phyloP scores from a whole-genome alignment of 2,113 vertebrate species.

The Pedetes capensis region DNA sequence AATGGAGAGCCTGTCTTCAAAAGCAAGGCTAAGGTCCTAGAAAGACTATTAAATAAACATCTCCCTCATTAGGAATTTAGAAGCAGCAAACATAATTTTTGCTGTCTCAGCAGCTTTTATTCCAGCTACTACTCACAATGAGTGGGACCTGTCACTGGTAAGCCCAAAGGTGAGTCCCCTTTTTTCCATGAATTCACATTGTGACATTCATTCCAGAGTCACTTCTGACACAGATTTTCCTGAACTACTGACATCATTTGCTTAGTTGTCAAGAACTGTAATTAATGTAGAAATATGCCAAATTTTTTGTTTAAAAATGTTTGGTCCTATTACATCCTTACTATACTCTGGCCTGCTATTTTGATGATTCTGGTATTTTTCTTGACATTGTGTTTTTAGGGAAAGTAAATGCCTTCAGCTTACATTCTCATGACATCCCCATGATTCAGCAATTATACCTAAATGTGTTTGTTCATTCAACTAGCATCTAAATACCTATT shows the following conservation, averaged over 20 bases:
- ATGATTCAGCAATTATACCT: constrained; percentile 4
- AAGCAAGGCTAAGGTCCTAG: background rate
- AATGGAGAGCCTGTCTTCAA: background rate
- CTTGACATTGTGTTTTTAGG: background rate
- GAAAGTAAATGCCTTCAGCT: background rate
- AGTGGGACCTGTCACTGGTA: background rate
- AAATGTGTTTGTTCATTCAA: background rate
- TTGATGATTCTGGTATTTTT: background rate
- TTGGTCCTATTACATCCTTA: background rate
- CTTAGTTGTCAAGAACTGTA: background rate
- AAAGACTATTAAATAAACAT: constrained; percentile 37
- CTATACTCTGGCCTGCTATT: background rate
- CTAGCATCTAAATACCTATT: background rate
- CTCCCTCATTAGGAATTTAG: background rate
- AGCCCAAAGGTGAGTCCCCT: background rate
- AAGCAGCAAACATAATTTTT: constrained; percentile 4
- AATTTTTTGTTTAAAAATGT: background rate
- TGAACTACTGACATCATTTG: background rate
- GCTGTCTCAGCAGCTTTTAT: background rate
- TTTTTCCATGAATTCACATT: background rate
- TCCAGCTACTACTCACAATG: background rate
- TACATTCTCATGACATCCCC: background rate
- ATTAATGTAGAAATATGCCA: background rate
- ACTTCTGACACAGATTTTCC: background rate
- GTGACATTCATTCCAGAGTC: background rate